phyloP scores from a whole-genome alignment of 2,888 invertebrate genomes.

The Lumbricus terrestris region DNA sequence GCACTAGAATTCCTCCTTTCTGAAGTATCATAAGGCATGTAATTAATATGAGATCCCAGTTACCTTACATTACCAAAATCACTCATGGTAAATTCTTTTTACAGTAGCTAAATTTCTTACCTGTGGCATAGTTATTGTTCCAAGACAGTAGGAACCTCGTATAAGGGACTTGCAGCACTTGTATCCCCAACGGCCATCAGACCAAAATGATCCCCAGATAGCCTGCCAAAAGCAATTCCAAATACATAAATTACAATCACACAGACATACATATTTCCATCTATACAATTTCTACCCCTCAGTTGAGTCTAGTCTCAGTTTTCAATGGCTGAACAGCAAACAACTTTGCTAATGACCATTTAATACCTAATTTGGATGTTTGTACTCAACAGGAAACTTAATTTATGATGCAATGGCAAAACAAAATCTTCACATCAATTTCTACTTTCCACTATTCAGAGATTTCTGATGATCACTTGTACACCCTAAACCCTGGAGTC shows the following conservation, averaged over 20 bases:
- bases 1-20: not conserved
- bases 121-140: slow-evolving; percentile 32
- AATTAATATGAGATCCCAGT: not conserved
- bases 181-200: slow-evolving; percentile 89
- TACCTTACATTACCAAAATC: too few relatives aligned
- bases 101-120: not conserved
- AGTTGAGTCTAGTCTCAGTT: not conserved
- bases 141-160: slow-evolving; percentile 60
- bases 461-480: not conserved
- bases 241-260: not conserved
- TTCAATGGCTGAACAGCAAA: not conserved
- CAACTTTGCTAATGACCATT: not conserved
- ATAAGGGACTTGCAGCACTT: slow-evolving; percentile 91
- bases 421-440: not conserved
- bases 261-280: not conserved
- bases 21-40: not conserved
- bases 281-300: not conserved
- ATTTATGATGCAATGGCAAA: not conserved
- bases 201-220: slow-evolving; percentile 96
- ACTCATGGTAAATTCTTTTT: not conserved
- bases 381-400: not conserved
- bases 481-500: not conserved
- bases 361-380: not conserved
- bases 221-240: slow-evolving; percentile 58
- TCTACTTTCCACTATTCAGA: not conserved